Conservation (phyloP, 2,888 invertebrate genomes). For the Andricus curvator region DNA sequence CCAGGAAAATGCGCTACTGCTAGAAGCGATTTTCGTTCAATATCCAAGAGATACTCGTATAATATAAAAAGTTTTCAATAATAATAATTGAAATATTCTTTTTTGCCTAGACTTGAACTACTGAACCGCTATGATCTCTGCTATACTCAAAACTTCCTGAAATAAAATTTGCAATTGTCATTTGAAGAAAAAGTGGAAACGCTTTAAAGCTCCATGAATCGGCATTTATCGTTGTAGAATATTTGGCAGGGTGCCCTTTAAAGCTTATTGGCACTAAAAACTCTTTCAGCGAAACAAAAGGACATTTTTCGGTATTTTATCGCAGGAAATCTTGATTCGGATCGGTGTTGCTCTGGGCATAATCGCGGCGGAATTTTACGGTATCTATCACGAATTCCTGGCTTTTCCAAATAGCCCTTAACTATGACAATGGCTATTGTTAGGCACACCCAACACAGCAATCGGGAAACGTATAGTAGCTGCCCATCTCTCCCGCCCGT, state of each 20-base stretch:
- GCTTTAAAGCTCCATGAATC: not conserved
- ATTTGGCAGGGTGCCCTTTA: not conserved
- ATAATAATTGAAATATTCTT: too few relatives aligned
- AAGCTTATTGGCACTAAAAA: conserved; percentile 14
- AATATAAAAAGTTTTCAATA: too few relatives aligned
- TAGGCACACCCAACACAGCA: conserved; percentile 34
- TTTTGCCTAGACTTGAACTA: too few relatives aligned
- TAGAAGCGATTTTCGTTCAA: too few relatives aligned
- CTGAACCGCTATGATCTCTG: too few relatives aligned
- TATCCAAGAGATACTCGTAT: too few relatives aligned
- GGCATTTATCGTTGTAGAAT: not conserved
- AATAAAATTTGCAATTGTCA: not conserved
- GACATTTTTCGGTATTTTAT: not conserved
- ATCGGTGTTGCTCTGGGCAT: conserved; percentile 20
- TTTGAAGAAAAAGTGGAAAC: not conserved
- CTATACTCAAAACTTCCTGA: not conserved
- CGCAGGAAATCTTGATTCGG: conserved; percentile 17
- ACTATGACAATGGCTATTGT: conserved; percentile 41
- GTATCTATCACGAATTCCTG: conserved; percentile 40
- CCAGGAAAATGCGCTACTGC: too few relatives aligned
- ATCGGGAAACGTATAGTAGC: conserved; percentile 25
- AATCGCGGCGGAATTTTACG: conserved; percentile 38
- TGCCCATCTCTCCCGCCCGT: conserved; percentile 55
- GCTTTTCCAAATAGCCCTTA: conserved; percentile 39
- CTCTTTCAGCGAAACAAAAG: conserved; percentile 12